phyloP scores from a whole-genome alignment of 2,797 vertebrate species.

The Nannoperca australis region DNA sequence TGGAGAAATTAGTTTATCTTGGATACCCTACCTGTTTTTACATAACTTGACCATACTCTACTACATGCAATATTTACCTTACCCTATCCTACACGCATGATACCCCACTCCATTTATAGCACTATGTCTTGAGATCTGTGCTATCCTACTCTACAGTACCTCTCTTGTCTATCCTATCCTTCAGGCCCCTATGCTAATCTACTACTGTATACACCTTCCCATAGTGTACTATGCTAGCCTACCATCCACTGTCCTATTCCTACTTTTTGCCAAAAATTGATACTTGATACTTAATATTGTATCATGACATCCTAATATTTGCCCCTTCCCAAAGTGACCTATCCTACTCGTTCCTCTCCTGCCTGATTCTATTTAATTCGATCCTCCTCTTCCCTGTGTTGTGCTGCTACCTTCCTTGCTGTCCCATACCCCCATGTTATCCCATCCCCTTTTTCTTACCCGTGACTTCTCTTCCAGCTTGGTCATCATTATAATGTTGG shows the following conservation, averaged over 20 bases:
- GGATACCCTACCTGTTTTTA: neutral
- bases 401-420: neutral
- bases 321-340: neutral
- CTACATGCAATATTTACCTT: neutral
- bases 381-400: conserved; percentile 85
- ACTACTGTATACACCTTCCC: no score
- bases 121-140: neutral
- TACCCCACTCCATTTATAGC: neutral
- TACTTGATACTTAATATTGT: neutral
- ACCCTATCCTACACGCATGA: neutral
- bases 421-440: neutral
- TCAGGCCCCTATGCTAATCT: neutral
- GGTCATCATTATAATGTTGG: conserved; percentile 99
- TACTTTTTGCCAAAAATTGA: neutral
- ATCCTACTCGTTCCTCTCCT: neutral
- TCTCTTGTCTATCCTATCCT: neutral
- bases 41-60: neutral
- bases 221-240: neutral
- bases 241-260: neutral
- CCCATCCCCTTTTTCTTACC: conserved; percentile 85
- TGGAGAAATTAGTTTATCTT: neutral
- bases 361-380: conserved; percentile 9
- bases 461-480: conserved; percentile 97
- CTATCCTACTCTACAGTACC: neutral
- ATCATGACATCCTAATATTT: neutral